Evolutionary conservation across 2,888 invertebrate genomes (phyloP).

Genomic region (Ctena decussata): DNA sequence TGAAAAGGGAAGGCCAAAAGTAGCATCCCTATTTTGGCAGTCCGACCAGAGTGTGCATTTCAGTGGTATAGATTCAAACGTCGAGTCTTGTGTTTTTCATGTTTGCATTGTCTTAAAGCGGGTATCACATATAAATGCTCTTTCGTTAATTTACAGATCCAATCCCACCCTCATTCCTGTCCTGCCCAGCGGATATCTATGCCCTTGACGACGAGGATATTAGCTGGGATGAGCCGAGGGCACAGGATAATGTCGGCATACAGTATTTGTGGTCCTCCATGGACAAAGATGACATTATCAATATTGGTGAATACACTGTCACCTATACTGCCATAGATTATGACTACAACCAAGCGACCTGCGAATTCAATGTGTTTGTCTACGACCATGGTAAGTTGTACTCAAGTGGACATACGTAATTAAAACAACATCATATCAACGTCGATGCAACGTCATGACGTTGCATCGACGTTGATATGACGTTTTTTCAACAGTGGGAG

Average conservation of each 20-base stretch:
- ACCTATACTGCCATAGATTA: background rate
- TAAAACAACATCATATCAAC: too few species aligned
- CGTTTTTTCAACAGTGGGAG: too few species aligned
- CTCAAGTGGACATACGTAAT: too few species aligned
- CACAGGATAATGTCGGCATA: background rate
- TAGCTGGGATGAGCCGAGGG: background rate
- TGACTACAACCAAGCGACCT: background rate
- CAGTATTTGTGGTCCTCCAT: background rate
- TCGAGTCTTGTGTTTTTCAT: too few species aligned
- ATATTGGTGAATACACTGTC: background rate
- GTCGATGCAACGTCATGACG: too few species aligned
- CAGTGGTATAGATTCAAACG: too few species aligned
- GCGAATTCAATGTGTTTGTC: background rate
- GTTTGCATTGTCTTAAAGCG: too few species aligned
- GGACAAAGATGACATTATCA: background rate
- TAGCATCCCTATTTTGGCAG: too few species aligned
- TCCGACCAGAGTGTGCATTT: too few species aligned
- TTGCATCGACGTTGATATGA: too few species aligned
- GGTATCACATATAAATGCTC: too few species aligned
- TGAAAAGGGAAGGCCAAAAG: too few species aligned
- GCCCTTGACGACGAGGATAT: background rate
- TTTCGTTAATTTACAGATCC: background rate
- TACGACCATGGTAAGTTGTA: background rate
- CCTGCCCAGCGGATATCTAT: background rate
- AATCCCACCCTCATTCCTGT: background rate